Evolutionary conservation across 2,888 invertebrate genomes (phyloP), one percentile per base, ranked within the genome.

Genomic region (Xestia sexstrigata): DNA sequence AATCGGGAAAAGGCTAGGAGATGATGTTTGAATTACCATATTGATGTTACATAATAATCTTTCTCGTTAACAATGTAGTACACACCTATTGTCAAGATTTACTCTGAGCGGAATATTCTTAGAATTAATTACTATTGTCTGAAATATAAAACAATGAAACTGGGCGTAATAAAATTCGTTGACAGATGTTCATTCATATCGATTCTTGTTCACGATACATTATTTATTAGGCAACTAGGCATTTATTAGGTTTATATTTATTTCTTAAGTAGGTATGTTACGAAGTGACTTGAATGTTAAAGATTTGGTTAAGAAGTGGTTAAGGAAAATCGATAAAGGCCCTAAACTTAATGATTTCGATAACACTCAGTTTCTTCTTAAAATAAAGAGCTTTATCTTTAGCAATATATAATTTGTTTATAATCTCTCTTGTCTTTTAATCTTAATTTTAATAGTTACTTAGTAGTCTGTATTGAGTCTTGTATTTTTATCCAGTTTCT

Each of bases 31-130:
- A 49, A 23, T 52, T 23, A 9, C 11, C n/a, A n/a, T 35, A 66
- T 65, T 8, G 7, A 39, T 23, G 23, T 0, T 45, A 45, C 35
- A 45, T 17, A 42, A 39, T 68, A 68, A 60, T 47, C 23, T 42
- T 68, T 49, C 39, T 66, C 63, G 60, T 75, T 71, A 30, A 75
- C 75, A 71, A 76, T 62, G 45, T 45, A 30, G 26, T 74, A 26
- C 58, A 70, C 65, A 68, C 49, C 65, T 78, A 35, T 26, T 1
- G 26, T 42, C 76, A 76, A 70, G 76, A 62, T 39, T 58, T 0
- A 71, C 58, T 42, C 68, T 85, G 78, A 78, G 76, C 52, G 78
- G 81, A 35, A 87, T 86, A 79, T 76, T 35, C 11, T 87, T 70
- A 70, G 60, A 73, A 79, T 87, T 77, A 69, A 83, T 78, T 81